phyloP scores from a whole-genome alignment of 2,888 invertebrate species.

The Dryocosmus kuriphilus region DNA sequence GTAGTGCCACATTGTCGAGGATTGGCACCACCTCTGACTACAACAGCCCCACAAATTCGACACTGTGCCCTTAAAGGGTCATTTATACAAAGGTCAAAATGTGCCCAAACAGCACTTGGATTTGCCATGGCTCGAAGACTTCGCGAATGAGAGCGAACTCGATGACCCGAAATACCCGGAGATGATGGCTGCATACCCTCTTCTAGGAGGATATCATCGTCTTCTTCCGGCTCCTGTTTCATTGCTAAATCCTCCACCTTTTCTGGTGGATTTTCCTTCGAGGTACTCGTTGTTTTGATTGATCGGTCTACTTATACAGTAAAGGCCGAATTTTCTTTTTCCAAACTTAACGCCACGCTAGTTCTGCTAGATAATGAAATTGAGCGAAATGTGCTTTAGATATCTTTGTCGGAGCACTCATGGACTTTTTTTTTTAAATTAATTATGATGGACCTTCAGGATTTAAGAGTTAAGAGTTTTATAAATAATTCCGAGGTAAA shows the following conservation, averaged over 20 bases:
- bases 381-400: not conserved
- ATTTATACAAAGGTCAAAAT: constrained; percentile 74
- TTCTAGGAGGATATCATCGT: constrained; percentile 71
- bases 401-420: not conserved
- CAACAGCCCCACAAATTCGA: constrained; percentile 75
- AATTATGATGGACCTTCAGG: not conserved
- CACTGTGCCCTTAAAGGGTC: constrained; percentile 75
- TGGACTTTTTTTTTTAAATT: not conserved
- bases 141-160: constrained; percentile 73
- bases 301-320: not conserved
- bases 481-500: no score
- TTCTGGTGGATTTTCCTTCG: not conserved
- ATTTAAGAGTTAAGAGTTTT: no score
- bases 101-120: constrained; percentile 76
- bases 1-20: constrained; percentile 76
- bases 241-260: constrained; percentile 62
- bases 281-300: not conserved
- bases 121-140: constrained; percentile 76
- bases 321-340: not conserved
- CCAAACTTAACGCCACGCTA: not conserved
- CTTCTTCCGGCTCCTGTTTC: constrained; percentile 74
- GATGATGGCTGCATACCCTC: constrained; percentile 59
- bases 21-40: constrained; percentile 75
- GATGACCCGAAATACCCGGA: constrained; percentile 50
- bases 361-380: not conserved